phyloP scores from a whole-genome alignment of 1,140 invertebrate species.

The Cherax destructor region DNA sequence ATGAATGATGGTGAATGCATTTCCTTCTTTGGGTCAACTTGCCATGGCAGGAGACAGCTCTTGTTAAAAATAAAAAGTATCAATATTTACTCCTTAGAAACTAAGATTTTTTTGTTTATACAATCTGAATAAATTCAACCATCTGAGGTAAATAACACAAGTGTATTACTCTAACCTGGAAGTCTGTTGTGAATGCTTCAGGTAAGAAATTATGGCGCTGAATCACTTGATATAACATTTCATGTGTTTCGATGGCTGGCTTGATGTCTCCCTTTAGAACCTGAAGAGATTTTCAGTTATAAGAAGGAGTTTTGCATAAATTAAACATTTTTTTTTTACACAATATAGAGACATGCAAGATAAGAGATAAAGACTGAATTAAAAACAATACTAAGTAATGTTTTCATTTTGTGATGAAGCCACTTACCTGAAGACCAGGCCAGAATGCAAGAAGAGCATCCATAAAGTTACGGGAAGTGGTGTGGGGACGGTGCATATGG shows the following conservation, averaged over 20 bases:
- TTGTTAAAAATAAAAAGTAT: too few relatives aligned
- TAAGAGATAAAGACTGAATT: background rate
- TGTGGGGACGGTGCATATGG: slow-evolving; percentile 97
- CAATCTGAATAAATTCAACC: background rate
- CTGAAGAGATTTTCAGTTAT: slow-evolving; percentile 74
- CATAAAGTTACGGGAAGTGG: slow-evolving; percentile 98
- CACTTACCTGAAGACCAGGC: slow-evolving; percentile 94
- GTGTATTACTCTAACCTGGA: slow-evolving; percentile 81
- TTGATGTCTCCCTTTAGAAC: slow-evolving; percentile 94
- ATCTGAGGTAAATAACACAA: background rate
- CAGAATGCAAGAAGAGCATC: slow-evolving; percentile 97
- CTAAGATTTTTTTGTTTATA: too few relatives aligned
- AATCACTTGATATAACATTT: slow-evolving; percentile 96
- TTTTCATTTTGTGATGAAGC: background rate
- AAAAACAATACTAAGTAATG: background rate
- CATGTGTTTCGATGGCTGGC: slow-evolving; percentile 97
- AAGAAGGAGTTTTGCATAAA: background rate
- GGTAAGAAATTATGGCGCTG: slow-evolving; percentile 98
- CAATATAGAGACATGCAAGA: background rate
- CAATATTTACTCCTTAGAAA: too few relatives aligned
- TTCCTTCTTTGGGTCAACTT: too few relatives aligned
- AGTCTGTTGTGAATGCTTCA: slow-evolving; percentile 97
- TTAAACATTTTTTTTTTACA: background rate
- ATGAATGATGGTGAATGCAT: too few relatives aligned
- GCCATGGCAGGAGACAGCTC: too few relatives aligned